Percentiles rank a stretch among this genome's conserved stretches.
Evolutionary conservation across 2,888 invertebrate genomes (phyloP).

Genomic region (Strigamia crassipes): DNA sequence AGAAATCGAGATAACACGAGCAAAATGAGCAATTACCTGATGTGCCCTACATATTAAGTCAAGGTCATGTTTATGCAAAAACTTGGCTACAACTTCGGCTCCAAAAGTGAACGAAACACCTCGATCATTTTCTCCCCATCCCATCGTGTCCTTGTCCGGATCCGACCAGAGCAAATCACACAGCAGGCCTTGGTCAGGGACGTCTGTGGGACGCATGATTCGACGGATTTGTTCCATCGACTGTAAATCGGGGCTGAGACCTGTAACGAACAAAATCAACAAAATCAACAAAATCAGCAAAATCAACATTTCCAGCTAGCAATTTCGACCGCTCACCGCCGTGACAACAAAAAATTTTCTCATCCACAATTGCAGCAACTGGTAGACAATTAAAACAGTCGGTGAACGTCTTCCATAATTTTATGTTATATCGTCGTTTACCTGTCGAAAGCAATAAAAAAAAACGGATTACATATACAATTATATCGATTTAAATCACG

Average conservation of each 20-base stretch:
- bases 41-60: conserved; percentile 65
- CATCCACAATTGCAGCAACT: conserved; percentile 63
- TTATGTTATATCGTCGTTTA: conserved; percentile 62
- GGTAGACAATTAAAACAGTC: conserved; percentile 65
- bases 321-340: no score
- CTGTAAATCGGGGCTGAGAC: conserved; percentile 62
- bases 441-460: no score
- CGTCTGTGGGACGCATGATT: conserved; percentile 57
- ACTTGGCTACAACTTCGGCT: conserved; percentile 63
- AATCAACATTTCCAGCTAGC: no score
- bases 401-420: conserved; percentile 64
- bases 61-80: conserved; percentile 62
- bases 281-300: no score
- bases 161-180: conserved; percentile 62
- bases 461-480: no score
- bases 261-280: no score
- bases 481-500: no score
- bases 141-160: conserved; percentile 58
- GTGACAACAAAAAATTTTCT: conserved; percentile 64
- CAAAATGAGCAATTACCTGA: conserved; percentile 59
- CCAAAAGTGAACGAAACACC: conserved; percentile 66
- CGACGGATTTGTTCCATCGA: conserved; percentile 59
- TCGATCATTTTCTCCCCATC: conserved; percentile 64
- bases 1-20: no score
- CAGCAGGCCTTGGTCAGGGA: conserved; percentile 57